phyloP scores from a whole-genome alignment of 2,888 invertebrate genomes.

The Diaprepes abbreviatus region DNA sequence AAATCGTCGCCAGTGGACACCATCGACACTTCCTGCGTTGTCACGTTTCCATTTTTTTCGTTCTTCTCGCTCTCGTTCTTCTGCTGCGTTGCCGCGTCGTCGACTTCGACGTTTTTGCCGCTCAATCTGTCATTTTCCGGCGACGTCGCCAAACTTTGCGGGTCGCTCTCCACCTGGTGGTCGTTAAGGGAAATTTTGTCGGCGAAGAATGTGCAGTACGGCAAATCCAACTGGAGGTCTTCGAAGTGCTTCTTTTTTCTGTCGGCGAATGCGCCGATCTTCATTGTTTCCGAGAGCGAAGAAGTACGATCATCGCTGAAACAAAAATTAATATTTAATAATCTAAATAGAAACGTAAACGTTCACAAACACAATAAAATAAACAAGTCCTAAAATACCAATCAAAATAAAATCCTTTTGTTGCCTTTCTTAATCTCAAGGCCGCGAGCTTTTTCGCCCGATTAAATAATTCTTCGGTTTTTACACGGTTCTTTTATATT shows the following conservation, averaged over 20 bases:
- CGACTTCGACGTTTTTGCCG: conserved; percentile 20
- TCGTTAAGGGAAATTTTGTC: conserved; percentile 58
- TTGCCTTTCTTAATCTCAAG: not conserved
- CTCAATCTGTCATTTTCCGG: conserved; percentile 44
- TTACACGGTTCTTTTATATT: not conserved
- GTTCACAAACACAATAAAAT: too few species aligned
- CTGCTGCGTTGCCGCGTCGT: conserved; percentile 26
- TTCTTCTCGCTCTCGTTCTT: conserved; percentile 28
- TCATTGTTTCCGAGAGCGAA: conserved; percentile 80
- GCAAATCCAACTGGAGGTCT: conserved; percentile 74
- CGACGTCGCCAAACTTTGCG: conserved; percentile 41
- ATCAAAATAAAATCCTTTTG: not conserved
- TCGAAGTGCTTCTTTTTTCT: conserved; percentile 71
- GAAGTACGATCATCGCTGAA: conserved; percentile 76
- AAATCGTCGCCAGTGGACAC: conserved; percentile 75
- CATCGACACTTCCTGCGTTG: conserved; percentile 66
- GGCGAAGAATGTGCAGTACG: conserved; percentile 74
- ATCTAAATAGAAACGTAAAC: too few species aligned
- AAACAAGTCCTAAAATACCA: too few species aligned
- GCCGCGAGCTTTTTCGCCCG: not conserved
- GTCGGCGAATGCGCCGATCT: conserved; percentile 84
- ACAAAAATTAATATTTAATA: too few species aligned
- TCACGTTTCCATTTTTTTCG: conserved; percentile 60
- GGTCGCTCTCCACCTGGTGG: conserved; percentile 45
- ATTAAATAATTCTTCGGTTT: not conserved